Percentiles rank a stretch among this genome's conserved stretches.
Evolutionary conservation across 2,888 invertebrate genomes (phyloP).

Genomic region (Archaeoteleia sp.): DNA sequence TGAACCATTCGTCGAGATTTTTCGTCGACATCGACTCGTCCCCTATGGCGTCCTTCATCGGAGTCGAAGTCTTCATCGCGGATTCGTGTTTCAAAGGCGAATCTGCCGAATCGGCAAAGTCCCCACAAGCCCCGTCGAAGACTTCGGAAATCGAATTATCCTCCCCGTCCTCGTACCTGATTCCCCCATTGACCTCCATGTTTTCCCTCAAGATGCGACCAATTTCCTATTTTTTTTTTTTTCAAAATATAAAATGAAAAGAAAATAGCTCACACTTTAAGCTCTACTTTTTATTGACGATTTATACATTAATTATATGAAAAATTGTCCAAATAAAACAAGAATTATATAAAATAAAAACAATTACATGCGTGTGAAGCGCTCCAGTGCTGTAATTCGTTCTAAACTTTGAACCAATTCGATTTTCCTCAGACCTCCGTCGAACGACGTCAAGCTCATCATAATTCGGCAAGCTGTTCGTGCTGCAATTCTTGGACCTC

Average conservation of each 20-base stretch:
- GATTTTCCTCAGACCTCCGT: conserved; percentile 59
- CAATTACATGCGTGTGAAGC: conserved; percentile 32
- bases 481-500: conserved; percentile 76
- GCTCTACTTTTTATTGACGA: conserved; percentile 21
- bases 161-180: conserved; percentile 25
- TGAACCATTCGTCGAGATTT: conserved; percentile 57
- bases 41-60: conserved; percentile 50
- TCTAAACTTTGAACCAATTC: conserved; percentile 53
- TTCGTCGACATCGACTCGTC: conserved; percentile 53
- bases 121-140: conserved; percentile 27
- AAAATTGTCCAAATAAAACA: conserved; percentile 1
- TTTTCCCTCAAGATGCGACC: conserved; percentile 47
- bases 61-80: conserved; percentile 53
- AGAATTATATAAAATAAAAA: neutral
- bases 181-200: conserved; percentile 38
- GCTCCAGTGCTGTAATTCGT: conserved; percentile 29
- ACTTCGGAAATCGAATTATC: conserved; percentile 53
- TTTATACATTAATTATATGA: too few species aligned
- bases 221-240: conserved; percentile 30
- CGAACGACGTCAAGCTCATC: conserved; percentile 70
- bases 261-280: conserved; percentile 2
- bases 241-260: conserved; percentile 5
- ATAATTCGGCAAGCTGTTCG: conserved; percentile 77
- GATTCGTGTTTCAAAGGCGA: conserved; percentile 47
- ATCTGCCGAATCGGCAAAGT: conserved; percentile 47